phyloP scores from a whole-genome alignment of 2,888 invertebrate species.

The Brachycybe producta region DNA sequence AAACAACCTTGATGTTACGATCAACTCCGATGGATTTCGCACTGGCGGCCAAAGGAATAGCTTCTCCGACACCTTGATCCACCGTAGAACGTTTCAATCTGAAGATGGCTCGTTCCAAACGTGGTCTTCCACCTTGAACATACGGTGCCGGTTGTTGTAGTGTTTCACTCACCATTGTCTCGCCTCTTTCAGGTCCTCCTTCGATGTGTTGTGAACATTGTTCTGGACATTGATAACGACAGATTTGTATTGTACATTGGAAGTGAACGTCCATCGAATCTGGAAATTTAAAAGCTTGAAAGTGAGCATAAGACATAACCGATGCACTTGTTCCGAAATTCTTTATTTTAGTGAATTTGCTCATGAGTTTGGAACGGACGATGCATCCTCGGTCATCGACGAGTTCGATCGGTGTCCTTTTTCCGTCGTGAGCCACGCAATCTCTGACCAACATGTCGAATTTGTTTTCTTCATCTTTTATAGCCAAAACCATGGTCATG shows the following conservation, averaged over 20 bases:
- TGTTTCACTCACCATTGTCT: constrained; percentile 11
- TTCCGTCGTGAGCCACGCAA: constrained; percentile 88
- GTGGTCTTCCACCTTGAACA: constrained; percentile 37
- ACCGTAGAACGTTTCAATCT: constrained; percentile 28
- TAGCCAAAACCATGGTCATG: constrained; percentile 92
- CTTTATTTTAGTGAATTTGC: constrained; percentile 84
- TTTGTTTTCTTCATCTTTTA: constrained; percentile 87
- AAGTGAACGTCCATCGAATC: constrained; percentile 95
- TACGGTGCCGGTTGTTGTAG: constrained; percentile 7
- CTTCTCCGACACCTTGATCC: constrained; percentile 15
- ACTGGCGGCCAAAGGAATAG: constrained; percentile 22
- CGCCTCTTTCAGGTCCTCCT: constrained; percentile 7
- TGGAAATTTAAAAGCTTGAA: constrained; percentile 91
- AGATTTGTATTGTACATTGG: constrained; percentile 88
- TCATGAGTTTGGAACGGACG: constrained; percentile 82
- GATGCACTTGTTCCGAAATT: constrained; percentile 88
- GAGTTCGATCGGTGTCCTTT: constrained; percentile 80
- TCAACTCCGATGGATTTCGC: constrained; percentile 25
- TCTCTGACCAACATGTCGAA: constrained; percentile 91
- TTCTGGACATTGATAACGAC: constrained; percentile 81
- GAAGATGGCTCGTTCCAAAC: constrained; percentile 21
- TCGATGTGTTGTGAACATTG: constrained; percentile 51
- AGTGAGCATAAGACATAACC: constrained; percentile 79
- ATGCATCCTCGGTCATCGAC: constrained; percentile 88
- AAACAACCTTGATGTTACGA: constrained; percentile 49